Conservation (phyloP, 2,113 vertebrate species). For the Neopipo cinnamomea region DNA sequence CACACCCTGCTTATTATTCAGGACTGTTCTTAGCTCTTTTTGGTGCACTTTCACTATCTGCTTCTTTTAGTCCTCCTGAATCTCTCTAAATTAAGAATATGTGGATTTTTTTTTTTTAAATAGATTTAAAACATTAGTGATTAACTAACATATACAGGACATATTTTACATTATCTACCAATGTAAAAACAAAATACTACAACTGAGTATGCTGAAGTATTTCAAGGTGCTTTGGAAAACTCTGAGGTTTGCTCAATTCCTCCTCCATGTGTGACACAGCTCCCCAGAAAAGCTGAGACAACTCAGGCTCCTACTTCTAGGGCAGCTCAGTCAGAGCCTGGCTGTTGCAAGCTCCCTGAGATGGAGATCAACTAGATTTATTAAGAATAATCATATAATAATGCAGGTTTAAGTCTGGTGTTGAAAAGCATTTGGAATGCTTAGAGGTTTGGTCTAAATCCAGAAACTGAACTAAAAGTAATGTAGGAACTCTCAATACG, state of each 20-base stretch:
- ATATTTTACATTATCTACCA: not conserved
- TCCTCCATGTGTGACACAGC: not conserved
- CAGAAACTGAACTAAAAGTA: not conserved
- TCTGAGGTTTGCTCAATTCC: not conserved
- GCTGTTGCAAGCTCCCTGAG: fast-evolving
- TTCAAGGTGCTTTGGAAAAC: not conserved
- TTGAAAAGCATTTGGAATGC: not conserved
- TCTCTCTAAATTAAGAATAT: not conserved
- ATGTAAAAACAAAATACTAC: not conserved
- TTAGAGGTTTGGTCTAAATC: not conserved
- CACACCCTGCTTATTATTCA: not conserved
- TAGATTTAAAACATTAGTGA: not conserved
- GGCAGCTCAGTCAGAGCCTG: not conserved
- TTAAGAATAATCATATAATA: not conserved
- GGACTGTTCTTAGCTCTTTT: not conserved
- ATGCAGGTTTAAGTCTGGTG: not conserved
- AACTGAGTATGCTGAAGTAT: not conserved
- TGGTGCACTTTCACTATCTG: not conserved
- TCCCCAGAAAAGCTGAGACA: not conserved
- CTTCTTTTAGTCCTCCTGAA: not conserved
- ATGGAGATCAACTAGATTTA: not conserved
- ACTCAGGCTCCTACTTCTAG: not conserved
- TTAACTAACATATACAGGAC: fast-evolving
- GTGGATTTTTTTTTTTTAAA: not conserved
- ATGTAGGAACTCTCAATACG: not conserved